These are phyloP conservation scores for Tympanuchus pallidicinctus DNA, from an alignment of 2,113 vertebrate species.

Conservation along the genomic window DNA sequence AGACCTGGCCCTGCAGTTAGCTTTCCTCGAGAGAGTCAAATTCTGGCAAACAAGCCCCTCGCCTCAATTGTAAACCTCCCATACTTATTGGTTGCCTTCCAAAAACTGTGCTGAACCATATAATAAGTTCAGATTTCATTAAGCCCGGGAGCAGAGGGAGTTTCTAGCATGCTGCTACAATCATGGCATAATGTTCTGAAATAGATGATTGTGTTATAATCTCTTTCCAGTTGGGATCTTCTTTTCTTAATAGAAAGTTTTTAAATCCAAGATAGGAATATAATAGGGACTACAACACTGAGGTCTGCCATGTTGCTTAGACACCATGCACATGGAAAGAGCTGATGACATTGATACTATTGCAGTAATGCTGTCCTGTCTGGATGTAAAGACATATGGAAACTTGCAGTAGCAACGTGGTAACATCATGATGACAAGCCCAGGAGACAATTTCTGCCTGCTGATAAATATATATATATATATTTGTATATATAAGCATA, in stretches of 20 bases:
- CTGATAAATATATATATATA: neutral
- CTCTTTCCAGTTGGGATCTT: slow-evolving; percentile 53
- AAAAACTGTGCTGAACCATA: slow-evolving; percentile 57
- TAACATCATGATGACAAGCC: neutral
- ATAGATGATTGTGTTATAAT: slow-evolving; percentile 48
- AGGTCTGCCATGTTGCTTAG: neutral
- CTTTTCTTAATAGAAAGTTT: slow-evolving; percentile 12
- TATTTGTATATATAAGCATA: neutral
- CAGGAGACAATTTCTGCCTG: neutral
- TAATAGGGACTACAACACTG: neutral
- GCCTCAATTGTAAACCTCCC: slow-evolving; percentile 37
- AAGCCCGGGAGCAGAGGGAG: slow-evolving; percentile 33
- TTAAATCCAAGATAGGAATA: slow-evolving; percentile 23
- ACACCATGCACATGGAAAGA: neutral
- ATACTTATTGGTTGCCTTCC: slow-evolving; percentile 57
- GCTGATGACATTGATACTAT: neutral
- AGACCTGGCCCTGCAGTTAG: slow-evolving; percentile 17
- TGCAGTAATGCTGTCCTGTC: neutral
- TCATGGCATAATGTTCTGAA: slow-evolving; percentile 49
- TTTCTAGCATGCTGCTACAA: slow-evolving; percentile 40
- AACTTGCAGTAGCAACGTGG: neutral
- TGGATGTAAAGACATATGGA: neutral
- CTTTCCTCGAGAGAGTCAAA: slow-evolving; percentile 42
- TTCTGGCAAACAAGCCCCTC: slow-evolving; percentile 37
- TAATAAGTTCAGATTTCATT: slow-evolving; percentile 65